Conservation (phyloP, 2,888 invertebrate species). For the Eupeodes latifasciatus region DNA sequence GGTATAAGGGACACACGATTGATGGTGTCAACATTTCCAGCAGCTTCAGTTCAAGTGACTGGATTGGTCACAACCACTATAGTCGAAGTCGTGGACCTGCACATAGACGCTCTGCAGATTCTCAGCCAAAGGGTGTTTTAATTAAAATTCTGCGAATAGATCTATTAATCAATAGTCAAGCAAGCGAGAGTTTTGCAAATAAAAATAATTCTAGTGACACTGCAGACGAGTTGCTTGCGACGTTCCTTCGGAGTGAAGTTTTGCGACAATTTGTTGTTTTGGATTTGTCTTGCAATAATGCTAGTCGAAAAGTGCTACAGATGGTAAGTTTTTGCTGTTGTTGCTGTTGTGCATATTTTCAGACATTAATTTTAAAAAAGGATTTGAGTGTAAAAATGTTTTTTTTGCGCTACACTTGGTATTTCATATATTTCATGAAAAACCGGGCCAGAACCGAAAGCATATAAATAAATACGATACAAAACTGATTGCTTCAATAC, state of each 20-base stretch:
- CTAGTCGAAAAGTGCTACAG: slow-evolving; percentile 81
- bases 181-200: slow-evolving; percentile 37
- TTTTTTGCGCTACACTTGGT: too few relatives aligned
- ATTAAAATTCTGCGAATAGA: slow-evolving; percentile 80
- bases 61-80: background rate
- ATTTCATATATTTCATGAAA: too few relatives aligned
- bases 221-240: slow-evolving; percentile 66
- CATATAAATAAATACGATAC: too few relatives aligned
- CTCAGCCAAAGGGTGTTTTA: slow-evolving; percentile 77
- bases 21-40: slow-evolving; percentile 49
- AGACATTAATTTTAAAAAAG: too few relatives aligned
- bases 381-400: too few relatives aligned
- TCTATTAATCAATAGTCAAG: slow-evolving; percentile 78
- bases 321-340: slow-evolving; percentile 80
- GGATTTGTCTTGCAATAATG: slow-evolving; percentile 81
- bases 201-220: slow-evolving; percentile 33
- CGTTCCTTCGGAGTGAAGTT: slow-evolving; percentile 79
- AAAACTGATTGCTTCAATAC: too few relatives aligned
- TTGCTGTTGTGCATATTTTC: too few relatives aligned
- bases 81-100: background rate
- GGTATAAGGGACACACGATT: slow-evolving; percentile 49
- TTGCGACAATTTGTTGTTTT: slow-evolving; percentile 82
- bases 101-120: slow-evolving; percentile 45
- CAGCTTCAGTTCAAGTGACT: slow-evolving; percentile 54
- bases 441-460: too few relatives aligned